Evolutionary conservation across 2,797 vertebrate species (phyloP), one percentile per base, ranked within the genome.

Genomic region (Melanotaenia trifasciata): DNA sequence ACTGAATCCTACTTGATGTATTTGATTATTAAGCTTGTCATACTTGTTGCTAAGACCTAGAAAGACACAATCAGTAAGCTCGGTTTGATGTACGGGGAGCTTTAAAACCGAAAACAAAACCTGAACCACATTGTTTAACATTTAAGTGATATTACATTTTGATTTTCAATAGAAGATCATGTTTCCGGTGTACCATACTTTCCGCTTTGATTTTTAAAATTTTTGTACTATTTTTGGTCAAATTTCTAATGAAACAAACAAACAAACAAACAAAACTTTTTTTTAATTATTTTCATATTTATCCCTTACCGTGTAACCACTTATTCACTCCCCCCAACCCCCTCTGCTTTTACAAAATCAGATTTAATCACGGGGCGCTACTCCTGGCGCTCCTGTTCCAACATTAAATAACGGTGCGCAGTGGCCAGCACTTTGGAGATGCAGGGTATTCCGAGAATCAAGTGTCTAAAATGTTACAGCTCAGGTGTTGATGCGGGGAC

Each of bases 341-440:
- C 86, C 93, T 9, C 93, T 85, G 93, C 89, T 94, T 92, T 90
- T 88, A 28, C 89, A 67, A 93, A 91, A 91, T 91, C 89, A 88
- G 91, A 93, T 94, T 90, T 90, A 88, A 88, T 94, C 80, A 74
- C 58, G 8, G 78, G 59, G 26, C 2, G 2, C 26, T 28, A 9
- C 35, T 36, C 9, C 7, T 36, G 64, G 38, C 60, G 69, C 72
- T 79, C 58, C 35, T 61, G 67, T 85, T 80, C 72, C 80, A 80
- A 81, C 74, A 74, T 64, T 60, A 72, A 77, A 81, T 84, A 68
- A 84, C 79, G 67, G 74, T 40, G 51, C 77, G 33, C 68, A 70
- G 43, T 16, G 13, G 38, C 24, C 58, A n/a, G 47, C 24, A 43
- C 58, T 8, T 43, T 7, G 26, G 10, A 22, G 51, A 62, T 40